Conservation (phyloP, 2,113 vertebrate genomes). For the Dendropsophus ebraccatus region DNA sequence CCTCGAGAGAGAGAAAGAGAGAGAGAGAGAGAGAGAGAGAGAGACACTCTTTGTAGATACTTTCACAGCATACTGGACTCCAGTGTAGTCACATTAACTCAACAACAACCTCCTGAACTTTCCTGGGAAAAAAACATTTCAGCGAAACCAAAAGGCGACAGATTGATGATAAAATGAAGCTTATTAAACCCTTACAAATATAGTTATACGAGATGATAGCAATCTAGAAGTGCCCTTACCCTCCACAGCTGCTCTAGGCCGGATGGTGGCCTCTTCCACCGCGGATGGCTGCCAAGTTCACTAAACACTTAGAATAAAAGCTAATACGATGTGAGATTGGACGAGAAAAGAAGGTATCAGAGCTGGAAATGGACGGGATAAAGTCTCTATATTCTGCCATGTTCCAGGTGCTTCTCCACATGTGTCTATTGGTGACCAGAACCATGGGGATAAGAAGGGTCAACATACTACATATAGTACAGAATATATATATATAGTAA, state of each 20-base stretch:
- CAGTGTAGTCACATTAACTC: background rate
- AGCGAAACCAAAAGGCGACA: slow-evolving; percentile 56
- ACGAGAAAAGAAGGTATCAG: slow-evolving; percentile 9
- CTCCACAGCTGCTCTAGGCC: slow-evolving; percentile 68
- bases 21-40: too few relatives aligned
- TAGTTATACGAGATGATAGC: slow-evolving; percentile 73
- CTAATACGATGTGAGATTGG: slow-evolving; percentile 14
- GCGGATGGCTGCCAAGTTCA: slow-evolving; percentile 42
- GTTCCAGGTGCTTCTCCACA: slow-evolving; percentile 17
- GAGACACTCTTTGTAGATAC: background rate
- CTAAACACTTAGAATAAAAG: slow-evolving; percentile 25
- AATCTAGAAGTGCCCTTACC: slow-evolving; percentile 72
- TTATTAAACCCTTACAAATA: slow-evolving; percentile 69
- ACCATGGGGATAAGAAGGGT: background rate
- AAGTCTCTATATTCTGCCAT: slow-evolving; percentile 14
- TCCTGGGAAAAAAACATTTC: slow-evolving; percentile 2
- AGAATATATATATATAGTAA: too few relatives aligned
- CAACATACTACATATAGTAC: too few relatives aligned
- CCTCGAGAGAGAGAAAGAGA: background rate
- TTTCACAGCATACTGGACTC: too few relatives aligned
- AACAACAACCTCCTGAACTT: background rate
- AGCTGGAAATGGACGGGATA: slow-evolving; percentile 50
- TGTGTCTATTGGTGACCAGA: background rate
- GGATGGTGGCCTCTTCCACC: slow-evolving; percentile 40
- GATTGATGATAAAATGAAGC: slow-evolving; percentile 65